Conservation (phyloP, 2,113 vertebrate genomes). For the Hyperoodon ampullatus region DNA sequence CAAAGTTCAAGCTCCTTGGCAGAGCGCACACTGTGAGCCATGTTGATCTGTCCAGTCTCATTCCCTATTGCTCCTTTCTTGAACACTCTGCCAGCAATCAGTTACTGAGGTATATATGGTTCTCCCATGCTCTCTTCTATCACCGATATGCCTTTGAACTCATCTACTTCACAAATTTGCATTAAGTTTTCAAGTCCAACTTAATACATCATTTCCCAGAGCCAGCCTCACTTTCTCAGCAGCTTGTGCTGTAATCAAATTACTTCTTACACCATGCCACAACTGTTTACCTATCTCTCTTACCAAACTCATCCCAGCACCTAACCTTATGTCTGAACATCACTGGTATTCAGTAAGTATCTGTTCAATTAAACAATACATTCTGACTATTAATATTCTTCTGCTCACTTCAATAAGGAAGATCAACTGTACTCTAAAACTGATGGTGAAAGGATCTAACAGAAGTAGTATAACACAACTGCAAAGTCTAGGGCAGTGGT, state of each 20-base stretch:
- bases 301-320: neutral
- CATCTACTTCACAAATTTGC: slow-evolving; percentile 5
- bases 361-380: slow-evolving; percentile 19
- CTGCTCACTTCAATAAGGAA: neutral
- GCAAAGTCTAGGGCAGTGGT: neutral
- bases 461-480: neutral
- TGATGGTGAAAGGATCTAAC: neutral
- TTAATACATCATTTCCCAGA: neutral
- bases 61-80: neutral
- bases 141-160: neutral
- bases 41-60: neutral
- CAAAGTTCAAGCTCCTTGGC: neutral
- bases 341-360: neutral
- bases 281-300: neutral
- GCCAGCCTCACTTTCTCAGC: neutral
- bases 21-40: neutral
- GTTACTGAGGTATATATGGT: neutral
- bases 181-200: slow-evolving; percentile 1
- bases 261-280: neutral
- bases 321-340: neutral
- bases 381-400: neutral
- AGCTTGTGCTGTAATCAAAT: neutral
- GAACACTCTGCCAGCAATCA: neutral
- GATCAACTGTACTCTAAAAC: neutral
- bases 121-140: neutral